These are phyloP conservation scores for Peromyscus nudipes DNA, from an alignment of 2,797 vertebrate genomes.

Conservation along the genomic window DNA sequence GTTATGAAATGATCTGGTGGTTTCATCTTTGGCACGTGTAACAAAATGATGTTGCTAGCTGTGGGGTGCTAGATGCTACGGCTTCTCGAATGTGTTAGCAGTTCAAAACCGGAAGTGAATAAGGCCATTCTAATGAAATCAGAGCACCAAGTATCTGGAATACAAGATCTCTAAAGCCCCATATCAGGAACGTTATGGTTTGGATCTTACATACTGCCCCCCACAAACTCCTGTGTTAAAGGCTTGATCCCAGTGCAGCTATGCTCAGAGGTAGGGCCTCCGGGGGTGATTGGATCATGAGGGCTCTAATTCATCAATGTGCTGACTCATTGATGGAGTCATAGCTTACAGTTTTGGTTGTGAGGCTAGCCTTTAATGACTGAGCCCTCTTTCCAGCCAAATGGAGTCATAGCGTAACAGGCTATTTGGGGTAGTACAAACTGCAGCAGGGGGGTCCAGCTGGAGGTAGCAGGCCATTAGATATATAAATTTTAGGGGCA, in stretches of 20 bases:
- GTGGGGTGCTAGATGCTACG: neutral
- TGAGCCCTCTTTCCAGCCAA: neutral
- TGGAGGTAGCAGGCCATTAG: neutral
- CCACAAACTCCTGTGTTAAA: neutral
- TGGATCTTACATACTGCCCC: neutral
- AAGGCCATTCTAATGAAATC: neutral
- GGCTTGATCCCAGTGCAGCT: neutral
- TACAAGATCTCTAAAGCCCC: neutral
- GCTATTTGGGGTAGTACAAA: neutral
- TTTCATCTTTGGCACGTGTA: constrained; percentile 22
- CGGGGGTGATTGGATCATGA: neutral
- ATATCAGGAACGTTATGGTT: neutral
- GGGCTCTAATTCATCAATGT: neutral
- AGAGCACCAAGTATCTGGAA: neutral
- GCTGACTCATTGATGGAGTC: neutral
- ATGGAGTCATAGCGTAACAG: neutral
- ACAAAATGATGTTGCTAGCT: neutral
- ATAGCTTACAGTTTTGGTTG: neutral
- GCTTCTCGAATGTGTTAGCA: neutral
- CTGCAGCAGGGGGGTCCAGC: too few relatives aligned
- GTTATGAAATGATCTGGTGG: neutral
- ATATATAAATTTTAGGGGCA: neutral
- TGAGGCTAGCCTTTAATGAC: neutral
- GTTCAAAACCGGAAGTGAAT: neutral
- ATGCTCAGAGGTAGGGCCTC: neutral